phyloP scores from a whole-genome alignment of 1,140 invertebrate genomes.

The Caerostris darwini region DNA sequence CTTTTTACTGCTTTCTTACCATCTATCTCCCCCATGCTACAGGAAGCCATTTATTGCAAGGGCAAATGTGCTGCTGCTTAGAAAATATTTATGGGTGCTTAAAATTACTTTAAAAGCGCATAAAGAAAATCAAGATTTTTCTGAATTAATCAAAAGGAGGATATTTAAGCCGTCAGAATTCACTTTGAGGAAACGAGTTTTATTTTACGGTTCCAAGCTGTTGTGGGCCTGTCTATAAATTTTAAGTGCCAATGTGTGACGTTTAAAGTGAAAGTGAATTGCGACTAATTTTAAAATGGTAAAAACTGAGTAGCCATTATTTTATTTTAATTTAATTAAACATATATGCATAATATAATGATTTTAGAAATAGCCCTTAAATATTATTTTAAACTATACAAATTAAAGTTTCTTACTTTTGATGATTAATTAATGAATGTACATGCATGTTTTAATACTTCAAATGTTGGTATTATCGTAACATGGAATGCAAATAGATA shows the following conservation, averaged over 20 bases:
- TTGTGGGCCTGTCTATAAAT: not conserved
- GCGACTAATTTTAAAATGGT: too few species aligned
- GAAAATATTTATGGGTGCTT: constrained; percentile 11
- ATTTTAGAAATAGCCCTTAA: too few species aligned
- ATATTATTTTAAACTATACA: too few species aligned
- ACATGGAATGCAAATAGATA: too few species aligned
- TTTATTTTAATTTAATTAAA: too few species aligned
- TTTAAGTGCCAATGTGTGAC: not conserved
- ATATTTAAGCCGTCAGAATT: not conserved
- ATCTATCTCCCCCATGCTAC: not conserved
- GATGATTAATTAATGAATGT: too few species aligned
- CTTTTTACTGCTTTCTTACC: not conserved
- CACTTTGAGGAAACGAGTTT: not conserved
- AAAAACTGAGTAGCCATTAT: too few species aligned
- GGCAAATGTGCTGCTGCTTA: not conserved
- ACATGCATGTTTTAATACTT: too few species aligned
- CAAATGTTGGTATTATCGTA: too few species aligned
- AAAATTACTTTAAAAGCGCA: not conserved
- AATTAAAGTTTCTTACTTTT: too few species aligned
- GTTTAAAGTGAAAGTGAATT: not conserved
- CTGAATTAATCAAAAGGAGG: not conserved
- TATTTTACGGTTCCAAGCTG: not conserved
- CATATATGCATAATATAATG: too few species aligned
- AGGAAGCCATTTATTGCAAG: not conserved
- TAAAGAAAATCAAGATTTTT: constrained; percentile 23